Evolutionary conservation across 2,888 invertebrate genomes (phyloP).

Genomic region (Synanthedon tipuliformis): DNA sequence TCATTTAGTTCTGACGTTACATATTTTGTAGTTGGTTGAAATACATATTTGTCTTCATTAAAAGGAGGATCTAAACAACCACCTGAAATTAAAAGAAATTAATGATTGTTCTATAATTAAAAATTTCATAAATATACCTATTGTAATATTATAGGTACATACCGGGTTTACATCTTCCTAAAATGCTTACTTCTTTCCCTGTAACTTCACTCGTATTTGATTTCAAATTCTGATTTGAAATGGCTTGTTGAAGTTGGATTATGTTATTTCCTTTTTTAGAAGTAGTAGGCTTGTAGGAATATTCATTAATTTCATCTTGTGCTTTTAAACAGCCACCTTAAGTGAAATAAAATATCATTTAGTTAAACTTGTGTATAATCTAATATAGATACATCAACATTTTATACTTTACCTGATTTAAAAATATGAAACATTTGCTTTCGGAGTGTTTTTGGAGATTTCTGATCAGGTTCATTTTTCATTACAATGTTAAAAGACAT

Average conservation of each 20-base stretch:
- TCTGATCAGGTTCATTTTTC: conserved; percentile 22
- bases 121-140: not conserved
- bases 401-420: conserved; percentile 18
- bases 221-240: conserved; percentile 11
- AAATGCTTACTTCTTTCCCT: conserved; percentile 23
- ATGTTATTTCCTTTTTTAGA: conserved; percentile 6
- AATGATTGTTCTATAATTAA: not conserved
- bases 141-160: conserved; percentile 4
- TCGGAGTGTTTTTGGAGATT: conserved; percentile 21
- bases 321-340: conserved; percentile 35
- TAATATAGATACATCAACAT: not conserved
- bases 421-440: conserved; percentile 26
- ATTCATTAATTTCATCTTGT: conserved; percentile 29
- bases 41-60: conserved; percentile 44
- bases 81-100: conserved; percentile 23
- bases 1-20: conserved; percentile 2
- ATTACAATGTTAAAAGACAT: conserved; percentile 47
- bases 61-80: conserved; percentile 58
- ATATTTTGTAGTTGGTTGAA: conserved; percentile 17
- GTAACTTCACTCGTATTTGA: conserved; percentile 16
- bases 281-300: conserved; percentile 23
- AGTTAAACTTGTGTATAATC: not conserved
- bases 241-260: conserved; percentile 1
- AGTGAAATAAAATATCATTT: not conserved
- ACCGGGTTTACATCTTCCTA: conserved; percentile 58